Percentiles rank a stretch among this genome's conserved stretches.
Evolutionary conservation across 35 echinoderm and acorn worm genomes (phyloP).

Genomic region (Ophioderma brevispina): DNA sequence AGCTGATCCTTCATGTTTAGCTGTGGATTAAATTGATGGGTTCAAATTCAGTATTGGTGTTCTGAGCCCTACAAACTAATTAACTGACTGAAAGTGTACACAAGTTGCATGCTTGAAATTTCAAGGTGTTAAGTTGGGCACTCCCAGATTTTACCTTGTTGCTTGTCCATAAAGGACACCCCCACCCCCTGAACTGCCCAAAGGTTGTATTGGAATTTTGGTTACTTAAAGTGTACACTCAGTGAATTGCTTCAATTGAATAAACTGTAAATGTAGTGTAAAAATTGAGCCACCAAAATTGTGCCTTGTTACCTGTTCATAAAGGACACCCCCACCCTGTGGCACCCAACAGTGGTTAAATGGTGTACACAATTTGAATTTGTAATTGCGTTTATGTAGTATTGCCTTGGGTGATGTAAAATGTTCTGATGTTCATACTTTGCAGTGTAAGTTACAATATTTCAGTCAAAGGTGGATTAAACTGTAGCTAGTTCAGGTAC

Average conservation of each 20-base stretch:
- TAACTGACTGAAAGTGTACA: not conserved
- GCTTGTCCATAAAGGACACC: no score
- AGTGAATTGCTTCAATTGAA: not conserved
- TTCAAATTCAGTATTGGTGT: not conserved
- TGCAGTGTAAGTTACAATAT: not conserved
- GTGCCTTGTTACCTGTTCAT: not conserved
- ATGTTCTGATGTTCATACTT: not conserved
- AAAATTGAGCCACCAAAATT: not conserved
- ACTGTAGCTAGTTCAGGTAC: not conserved
- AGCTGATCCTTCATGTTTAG: not conserved
- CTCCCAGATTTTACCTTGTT: not conserved
- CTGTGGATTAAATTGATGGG: not conserved
- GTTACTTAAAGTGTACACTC: not conserved
- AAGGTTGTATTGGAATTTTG: not conserved
- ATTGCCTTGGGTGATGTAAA: not conserved
- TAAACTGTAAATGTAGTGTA: not conserved
- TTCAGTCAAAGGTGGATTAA: not conserved
- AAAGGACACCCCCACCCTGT: no score
- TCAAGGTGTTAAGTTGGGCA: not conserved
- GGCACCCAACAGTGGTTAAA: not conserved
- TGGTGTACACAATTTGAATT: not conserved
- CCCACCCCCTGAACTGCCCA: not conserved
- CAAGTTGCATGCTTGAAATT: not conserved
- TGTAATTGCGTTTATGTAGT: not conserved
- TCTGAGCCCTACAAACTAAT: not conserved